Percentiles rank a stretch among this genome's conserved stretches.
Evolutionary conservation across 2,797 vertebrate genomes (phyloP).

Genomic region (Lagodon rhomboides): DNA sequence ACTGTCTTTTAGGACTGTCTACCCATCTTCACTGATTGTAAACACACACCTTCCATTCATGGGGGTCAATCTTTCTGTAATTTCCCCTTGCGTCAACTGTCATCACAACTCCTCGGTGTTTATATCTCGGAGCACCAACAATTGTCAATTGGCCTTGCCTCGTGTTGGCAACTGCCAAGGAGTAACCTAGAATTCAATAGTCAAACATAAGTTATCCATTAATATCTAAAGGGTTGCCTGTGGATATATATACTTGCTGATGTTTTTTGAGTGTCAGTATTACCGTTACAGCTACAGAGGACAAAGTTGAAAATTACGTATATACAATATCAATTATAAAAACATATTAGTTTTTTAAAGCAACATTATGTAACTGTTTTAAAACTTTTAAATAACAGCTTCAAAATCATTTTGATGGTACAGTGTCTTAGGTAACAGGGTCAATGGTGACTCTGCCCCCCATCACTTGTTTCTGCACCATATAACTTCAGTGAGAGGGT

Average conservation of each 20-base stretch:
- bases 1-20: neutral
- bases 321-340: no score
- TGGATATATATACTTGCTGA: neutral
- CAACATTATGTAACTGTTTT: no score
- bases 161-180: constrained; percentile 69
- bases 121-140: constrained; percentile 82
- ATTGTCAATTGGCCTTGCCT: neutral
- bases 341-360: no score
- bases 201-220: neutral
- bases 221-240: neutral
- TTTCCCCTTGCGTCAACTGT: fast-evolving
- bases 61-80: constrained; percentile 27
- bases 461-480: no score
- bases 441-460: no score
- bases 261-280: no score
- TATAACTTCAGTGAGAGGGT: no score
- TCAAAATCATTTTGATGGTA: no score
- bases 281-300: neutral
- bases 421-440: no score
- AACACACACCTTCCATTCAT: constrained; percentile 59
- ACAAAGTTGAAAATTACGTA: neutral
- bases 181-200: constrained; percentile 79
- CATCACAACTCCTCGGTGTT: constrained; percentile 78
- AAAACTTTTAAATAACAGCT: no score
- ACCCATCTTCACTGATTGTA: neutral